Conservation (phyloP, 2,888 invertebrate species). For the Octonoba sinensis region DNA sequence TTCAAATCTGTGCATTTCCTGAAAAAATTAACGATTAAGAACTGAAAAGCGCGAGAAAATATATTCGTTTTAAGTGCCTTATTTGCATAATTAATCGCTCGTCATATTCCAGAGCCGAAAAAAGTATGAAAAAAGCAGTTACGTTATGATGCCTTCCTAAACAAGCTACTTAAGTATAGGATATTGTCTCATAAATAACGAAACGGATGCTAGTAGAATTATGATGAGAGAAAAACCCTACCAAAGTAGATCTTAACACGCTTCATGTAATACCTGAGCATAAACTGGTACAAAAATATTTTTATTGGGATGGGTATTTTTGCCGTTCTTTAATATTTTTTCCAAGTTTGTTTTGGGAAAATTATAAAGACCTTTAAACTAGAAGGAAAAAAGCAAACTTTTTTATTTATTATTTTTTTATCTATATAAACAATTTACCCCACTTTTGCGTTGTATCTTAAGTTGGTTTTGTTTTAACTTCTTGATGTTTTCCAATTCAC, state of each 20-base stretch:
- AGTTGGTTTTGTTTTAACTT: too few relatives aligned
- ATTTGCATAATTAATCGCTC: conserved; percentile 26
- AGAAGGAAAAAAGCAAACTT: too few relatives aligned
- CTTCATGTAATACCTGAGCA: neutral
- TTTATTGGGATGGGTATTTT: too few relatives aligned
- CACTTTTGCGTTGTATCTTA: too few relatives aligned
- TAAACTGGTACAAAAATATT: neutral
- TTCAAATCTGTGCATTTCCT: too few relatives aligned
- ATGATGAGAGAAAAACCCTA: neutral
- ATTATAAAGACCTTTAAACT: too few relatives aligned
- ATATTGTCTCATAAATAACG: conserved; percentile 21
- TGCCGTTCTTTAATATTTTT: too few relatives aligned
- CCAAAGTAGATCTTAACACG: neutral
- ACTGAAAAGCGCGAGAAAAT: neutral
- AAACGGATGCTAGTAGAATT: neutral
- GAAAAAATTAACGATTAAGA: conserved; percentile 11
- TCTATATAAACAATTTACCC: too few relatives aligned
- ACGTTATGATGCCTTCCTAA: neutral
- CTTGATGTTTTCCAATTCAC: too few relatives aligned
- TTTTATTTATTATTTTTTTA: too few relatives aligned
- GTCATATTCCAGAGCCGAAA: conserved; percentile 5
- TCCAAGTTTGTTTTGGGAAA: too few relatives aligned
- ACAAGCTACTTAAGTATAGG: neutral
- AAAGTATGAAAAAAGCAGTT: neutral
- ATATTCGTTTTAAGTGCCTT: neutral